Percentiles rank a stretch among this genome's conserved stretches.
Conservation (phyloP, 92 coral and sea anemone genomes). For the Meandrina meandrites region DNA sequence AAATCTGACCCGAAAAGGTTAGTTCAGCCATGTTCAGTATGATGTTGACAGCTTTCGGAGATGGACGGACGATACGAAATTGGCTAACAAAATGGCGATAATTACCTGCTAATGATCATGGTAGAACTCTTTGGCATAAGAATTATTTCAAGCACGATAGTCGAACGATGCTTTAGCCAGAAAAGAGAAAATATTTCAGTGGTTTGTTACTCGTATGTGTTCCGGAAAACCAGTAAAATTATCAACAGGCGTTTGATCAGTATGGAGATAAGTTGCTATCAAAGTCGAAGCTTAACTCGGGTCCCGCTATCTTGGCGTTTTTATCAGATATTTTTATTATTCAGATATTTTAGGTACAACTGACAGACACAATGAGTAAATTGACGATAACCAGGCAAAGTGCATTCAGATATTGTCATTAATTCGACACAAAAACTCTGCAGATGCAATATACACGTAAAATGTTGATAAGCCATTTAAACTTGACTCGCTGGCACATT, state of each 20-base stretch:
- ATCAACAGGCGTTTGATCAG: not conserved
- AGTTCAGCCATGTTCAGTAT: no score
- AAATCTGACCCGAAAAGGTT: not conserved
- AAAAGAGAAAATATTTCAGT: not conserved
- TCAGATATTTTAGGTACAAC: slow-evolving; percentile 5
- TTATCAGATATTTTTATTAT: not conserved
- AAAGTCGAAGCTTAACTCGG: not conserved
- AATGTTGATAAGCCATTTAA: slow-evolving; percentile 8
- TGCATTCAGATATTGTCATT: not conserved
- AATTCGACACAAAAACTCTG: no score
- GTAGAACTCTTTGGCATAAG: not conserved
- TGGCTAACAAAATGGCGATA: slow-evolving; percentile 17
- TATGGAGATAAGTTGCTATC: not conserved
- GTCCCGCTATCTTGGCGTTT: not conserved
- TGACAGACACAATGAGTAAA: not conserved
- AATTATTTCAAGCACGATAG: not conserved
- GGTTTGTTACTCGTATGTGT: not conserved
- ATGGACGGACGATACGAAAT: slow-evolving; percentile 6
- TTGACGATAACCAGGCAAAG: not conserved
- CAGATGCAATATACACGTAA: not conserved
- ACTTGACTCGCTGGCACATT: slow-evolving; percentile 1
- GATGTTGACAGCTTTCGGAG: slow-evolving; percentile 19
- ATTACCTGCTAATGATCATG: slow-evolving; percentile 19
- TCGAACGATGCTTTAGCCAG: not conserved
- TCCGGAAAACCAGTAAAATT: not conserved